Evolutionary conservation across 2,113 vertebrate species (phyloP).

Genomic region (Anolis sagrei): DNA sequence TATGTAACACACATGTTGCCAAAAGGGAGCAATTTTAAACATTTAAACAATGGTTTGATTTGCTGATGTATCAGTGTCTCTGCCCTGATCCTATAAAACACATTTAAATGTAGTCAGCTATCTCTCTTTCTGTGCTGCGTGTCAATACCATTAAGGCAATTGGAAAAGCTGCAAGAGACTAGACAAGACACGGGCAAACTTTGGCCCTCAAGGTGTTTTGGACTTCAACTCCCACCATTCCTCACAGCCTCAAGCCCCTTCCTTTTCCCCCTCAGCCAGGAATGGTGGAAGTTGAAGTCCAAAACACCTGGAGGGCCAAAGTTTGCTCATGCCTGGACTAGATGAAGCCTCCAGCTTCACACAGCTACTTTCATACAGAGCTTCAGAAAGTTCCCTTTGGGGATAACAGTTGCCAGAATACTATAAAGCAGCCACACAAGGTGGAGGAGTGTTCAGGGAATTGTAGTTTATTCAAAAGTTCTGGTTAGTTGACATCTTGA

Average conservation of each 20-base stretch:
- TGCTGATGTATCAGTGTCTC: background rate
- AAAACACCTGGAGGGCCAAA: too few relatives aligned
- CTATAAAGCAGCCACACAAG: background rate
- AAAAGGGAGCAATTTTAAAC: background rate
- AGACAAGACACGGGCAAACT: too few relatives aligned
- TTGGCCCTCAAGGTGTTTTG: too few relatives aligned
- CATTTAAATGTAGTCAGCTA: constrained; percentile 34
- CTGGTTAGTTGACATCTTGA: constrained; percentile 12
- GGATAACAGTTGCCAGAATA: background rate
- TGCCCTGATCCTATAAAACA: background rate
- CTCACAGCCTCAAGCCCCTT: too few relatives aligned
- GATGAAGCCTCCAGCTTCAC: too few relatives aligned
- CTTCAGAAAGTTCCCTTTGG: background rate
- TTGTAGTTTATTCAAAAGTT: background rate
- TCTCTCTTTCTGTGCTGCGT: background rate
- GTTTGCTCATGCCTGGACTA: too few relatives aligned
- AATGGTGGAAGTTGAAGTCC: too few relatives aligned
- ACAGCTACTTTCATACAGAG: constrained; percentile 5
- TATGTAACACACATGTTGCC: background rate
- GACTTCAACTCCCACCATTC: too few relatives aligned
- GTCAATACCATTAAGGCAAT: background rate
- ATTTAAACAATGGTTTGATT: background rate
- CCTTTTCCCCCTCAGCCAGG: too few relatives aligned
- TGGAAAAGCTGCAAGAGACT: background rate
- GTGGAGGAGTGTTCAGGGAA: background rate